Percentiles rank a stretch among this genome's conserved stretches.
These are phyloP conservation scores for Taurulus bubalis DNA, from an alignment of 2,113 vertebrate species.

Conservation along the genomic window DNA sequence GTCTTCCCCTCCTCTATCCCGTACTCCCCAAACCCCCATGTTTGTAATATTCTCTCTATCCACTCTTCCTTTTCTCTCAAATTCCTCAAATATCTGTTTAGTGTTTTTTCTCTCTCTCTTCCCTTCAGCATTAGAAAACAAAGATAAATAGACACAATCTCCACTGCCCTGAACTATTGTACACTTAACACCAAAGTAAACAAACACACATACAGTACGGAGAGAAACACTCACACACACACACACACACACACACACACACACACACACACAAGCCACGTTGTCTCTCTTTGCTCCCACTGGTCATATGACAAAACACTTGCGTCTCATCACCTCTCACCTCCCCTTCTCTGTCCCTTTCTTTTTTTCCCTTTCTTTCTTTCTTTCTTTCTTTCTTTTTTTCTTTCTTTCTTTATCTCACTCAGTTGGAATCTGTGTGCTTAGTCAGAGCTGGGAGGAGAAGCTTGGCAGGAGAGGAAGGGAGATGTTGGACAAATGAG, in stretches of 20 bases:
- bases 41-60: slow-evolving; percentile 39
- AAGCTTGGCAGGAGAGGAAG: slow-evolving; percentile 59
- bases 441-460: slow-evolving; percentile 72
- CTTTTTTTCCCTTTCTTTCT: slow-evolving; percentile 5
- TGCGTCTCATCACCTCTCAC: slow-evolving; percentile 67
- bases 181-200: slow-evolving; percentile 44
- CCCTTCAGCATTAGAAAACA: slow-evolving; percentile 54
- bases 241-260: not conserved
- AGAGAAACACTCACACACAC: not conserved
- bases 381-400: no score
- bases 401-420: slow-evolving; percentile 70
- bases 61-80: slow-evolving; percentile 2
- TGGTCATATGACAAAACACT: slow-evolving; percentile 67
- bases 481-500: slow-evolving; percentile 66
- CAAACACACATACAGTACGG: slow-evolving; percentile 10
- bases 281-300: slow-evolving; percentile 42
- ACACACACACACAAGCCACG: slow-evolving; percentile 17
- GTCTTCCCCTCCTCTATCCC: slow-evolving; percentile 27
- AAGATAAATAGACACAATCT: slow-evolving; percentile 50
- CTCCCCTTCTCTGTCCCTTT: slow-evolving; percentile 24
- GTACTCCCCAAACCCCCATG: slow-evolving; percentile 29
- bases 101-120: slow-evolving; percentile 33
- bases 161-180: slow-evolving; percentile 45
- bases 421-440: slow-evolving; percentile 73
- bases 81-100: slow-evolving; percentile 56